phyloP scores from a whole-genome alignment of 2,797 vertebrate genomes.

The Silurus aristotelis region DNA sequence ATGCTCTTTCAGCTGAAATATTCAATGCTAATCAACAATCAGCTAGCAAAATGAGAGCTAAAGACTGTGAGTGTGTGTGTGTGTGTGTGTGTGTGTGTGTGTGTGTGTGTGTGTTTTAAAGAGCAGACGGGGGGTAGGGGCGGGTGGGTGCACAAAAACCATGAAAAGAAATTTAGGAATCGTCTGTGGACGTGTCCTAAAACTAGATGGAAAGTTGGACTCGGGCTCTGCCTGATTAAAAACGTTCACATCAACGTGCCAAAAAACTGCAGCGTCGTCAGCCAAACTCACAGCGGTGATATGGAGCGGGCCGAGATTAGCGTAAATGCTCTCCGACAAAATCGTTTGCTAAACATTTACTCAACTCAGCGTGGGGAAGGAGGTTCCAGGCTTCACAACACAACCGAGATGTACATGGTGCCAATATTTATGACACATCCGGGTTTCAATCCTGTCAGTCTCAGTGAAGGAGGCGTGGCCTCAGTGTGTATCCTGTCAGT shows the following conservation, averaged over 20 bases:
- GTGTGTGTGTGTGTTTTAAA: neutral
- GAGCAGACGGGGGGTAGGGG: neutral
- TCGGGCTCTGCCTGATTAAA: conserved; percentile 42
- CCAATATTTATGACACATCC: conserved; percentile 7
- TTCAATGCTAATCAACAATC: neutral
- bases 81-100: conserved; percentile 11
- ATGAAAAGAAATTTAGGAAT: conserved; percentile 3
- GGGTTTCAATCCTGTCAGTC: neutral
- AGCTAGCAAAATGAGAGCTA: neutral
- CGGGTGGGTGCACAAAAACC: conserved; percentile 40
- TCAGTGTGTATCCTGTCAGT: neutral
- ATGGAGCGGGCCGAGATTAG: conserved; percentile 24
- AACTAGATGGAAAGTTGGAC: conserved; percentile 46
- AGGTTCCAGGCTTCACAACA: neutral
- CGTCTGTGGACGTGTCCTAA: conserved; percentile 47
- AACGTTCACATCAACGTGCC: conserved; percentile 7
- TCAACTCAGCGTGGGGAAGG: neutral
- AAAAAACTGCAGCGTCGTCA: neutral
- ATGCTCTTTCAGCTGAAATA: neutral
- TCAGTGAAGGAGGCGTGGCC: neutral
- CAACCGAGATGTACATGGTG: neutral
- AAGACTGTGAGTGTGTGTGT: neutral
- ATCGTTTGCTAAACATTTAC: neutral
- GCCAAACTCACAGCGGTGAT: conserved; percentile 34
- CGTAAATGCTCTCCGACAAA: conserved; percentile 21